Percentiles rank a stretch among this genome's conserved stretches.
Conservation (phyloP, 2,888 invertebrate genomes). For the Geotrupes spiniger region DNA sequence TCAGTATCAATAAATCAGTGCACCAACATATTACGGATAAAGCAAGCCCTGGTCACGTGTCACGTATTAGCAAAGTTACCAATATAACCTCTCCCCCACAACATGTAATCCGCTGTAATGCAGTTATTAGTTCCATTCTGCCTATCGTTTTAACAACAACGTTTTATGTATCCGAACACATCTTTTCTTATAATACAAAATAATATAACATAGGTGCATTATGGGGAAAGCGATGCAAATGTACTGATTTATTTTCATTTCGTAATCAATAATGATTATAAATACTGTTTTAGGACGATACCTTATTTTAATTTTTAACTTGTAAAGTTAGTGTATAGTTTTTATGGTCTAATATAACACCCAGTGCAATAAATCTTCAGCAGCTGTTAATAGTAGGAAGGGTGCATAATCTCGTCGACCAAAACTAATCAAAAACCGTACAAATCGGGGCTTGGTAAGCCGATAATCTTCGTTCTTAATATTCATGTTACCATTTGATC, state of each 20-base stretch:
- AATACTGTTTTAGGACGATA: no score
- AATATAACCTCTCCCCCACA: constrained; percentile 33
- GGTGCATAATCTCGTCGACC: constrained; percentile 37
- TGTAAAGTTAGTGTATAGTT: no score
- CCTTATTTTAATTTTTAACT: no score
- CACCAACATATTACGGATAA: constrained; percentile 45
- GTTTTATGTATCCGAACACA: no score
- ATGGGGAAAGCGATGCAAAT: no score
- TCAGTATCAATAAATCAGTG: constrained; percentile 46
- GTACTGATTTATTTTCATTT: no score
- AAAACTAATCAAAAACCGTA: constrained; percentile 37
- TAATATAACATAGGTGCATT: no score
- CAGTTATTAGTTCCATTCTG: constrained; percentile 32
- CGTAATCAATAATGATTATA: no score
- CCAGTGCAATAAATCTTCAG: constrained; percentile 23
- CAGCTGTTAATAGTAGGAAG: constrained; percentile 34
- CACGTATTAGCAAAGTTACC: constrained; percentile 40
- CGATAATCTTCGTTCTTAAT: constrained; percentile 31
- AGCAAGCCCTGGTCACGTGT: constrained; percentile 43
- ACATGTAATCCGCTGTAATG: constrained; percentile 22
- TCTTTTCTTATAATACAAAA: no score
- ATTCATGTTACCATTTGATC: constrained; percentile 31
- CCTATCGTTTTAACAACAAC: no score
- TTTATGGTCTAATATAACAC: not conserved
- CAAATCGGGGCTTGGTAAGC: constrained; percentile 29